Evolutionary conservation across 2,797 vertebrate species (phyloP).

Genomic region (Thamnophis elegans): DNA sequence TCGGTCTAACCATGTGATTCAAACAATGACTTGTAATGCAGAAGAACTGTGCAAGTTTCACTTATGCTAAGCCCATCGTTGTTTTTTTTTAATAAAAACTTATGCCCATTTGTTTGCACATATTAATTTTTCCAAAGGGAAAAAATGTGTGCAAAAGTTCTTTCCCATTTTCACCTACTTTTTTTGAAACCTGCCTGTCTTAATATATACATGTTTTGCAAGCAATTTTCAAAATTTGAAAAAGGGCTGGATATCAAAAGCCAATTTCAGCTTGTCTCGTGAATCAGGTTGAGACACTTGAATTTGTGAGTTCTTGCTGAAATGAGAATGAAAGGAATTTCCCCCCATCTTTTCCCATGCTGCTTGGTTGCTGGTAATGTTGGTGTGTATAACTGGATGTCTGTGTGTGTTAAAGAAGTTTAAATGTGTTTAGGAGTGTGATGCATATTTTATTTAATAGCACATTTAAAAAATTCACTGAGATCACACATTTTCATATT

Average conservation of each 20-base stretch:
- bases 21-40: background rate
- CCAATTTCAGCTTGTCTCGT: background rate
- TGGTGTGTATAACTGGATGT: background rate
- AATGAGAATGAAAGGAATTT: background rate
- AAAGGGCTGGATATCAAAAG: background rate
- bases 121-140: background rate
- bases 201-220: background rate
- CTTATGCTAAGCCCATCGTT: background rate
- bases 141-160: background rate
- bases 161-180: background rate
- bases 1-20: background rate
- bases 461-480: background rate
- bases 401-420: background rate
- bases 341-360: background rate
- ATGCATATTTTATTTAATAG: background rate
- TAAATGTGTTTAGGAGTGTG: background rate
- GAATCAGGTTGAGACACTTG: background rate
- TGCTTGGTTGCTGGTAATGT: background rate
- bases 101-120: background rate
- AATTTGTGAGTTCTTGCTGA: background rate
- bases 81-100: background rate
- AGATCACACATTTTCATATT: conserved; percentile 8
- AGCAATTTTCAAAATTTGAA: background rate
- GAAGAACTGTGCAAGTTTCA: background rate
- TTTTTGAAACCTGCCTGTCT: background rate